Base-by-base conservation (phyloP, 1,140 invertebrate genomes). In the Whitmania pigra region DNA sequence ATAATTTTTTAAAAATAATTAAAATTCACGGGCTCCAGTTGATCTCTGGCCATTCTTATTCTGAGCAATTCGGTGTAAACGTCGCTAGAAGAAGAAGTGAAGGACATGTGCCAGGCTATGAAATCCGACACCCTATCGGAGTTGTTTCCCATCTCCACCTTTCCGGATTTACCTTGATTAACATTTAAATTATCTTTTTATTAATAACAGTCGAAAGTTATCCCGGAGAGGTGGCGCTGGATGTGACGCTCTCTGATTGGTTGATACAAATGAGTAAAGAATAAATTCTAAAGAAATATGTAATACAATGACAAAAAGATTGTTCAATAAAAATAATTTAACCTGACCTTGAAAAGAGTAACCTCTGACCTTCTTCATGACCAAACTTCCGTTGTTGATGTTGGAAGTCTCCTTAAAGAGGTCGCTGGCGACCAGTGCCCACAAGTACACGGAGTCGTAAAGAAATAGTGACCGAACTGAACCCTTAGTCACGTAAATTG, bases 401-500 rank as follows among this genome's bases (percentile, higher is more conserved):
- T 49, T 36, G 0, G n/a, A 22, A 22, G 60, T 71, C 1, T 55
- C 49, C 20, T 67, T 66, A 17, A 74, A 5, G 15, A 68, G 40
- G n/a, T 72, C 63, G 20, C 72, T 53, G 18, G 40, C 40, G 18
- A 49, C 70, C 2, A 72, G 29, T 2, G 67, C 20, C 49, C 70
- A 74, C 36, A 72, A 27, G 67, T 74, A 74, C 57, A 72, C 71
- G 43, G 67, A 17, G 31, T 74, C 73, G 55, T 67, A 53, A 0
- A 74, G 73, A 54, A 60, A 74, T 18, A 74, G 43, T n/a, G 73
- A 71, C 40, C 53, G 72, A 18, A 53, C 20, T n/a, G 70, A 67
- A n/a, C 57, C 73, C 73, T 74, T 29, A 7, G 43, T 49, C 9
- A 49, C 9, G 43, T 5, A 11, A 49, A 49, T 49, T 49, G 43